These are phyloP conservation scores for Apamea epomidion DNA, from an alignment of 2,888 invertebrate genomes.

Conservation along the genomic window DNA sequence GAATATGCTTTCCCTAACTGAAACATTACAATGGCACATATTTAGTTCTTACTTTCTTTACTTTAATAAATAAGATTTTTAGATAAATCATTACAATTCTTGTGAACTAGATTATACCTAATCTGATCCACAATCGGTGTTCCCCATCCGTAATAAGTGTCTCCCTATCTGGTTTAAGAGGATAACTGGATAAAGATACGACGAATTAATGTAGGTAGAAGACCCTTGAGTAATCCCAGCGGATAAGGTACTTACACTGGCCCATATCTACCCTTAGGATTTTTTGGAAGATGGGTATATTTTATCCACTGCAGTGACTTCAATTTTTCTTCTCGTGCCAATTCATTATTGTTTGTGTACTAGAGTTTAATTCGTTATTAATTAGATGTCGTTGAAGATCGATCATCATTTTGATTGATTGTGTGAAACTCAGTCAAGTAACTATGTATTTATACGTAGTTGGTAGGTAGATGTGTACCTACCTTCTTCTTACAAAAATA, in stretches of 20 bases:
- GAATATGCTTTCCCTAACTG: not conserved
- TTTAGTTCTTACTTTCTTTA: not conserved
- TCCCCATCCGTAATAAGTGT: conserved; percentile 1
- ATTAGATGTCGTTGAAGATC: not conserved
- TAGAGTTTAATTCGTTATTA: not conserved
- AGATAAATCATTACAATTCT: not conserved
- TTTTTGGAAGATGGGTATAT: not conserved
- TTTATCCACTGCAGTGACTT: not conserved
- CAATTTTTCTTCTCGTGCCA: not conserved
- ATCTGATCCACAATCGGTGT: not conserved
- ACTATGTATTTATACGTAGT: not conserved
- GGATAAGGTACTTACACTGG: not conserved
- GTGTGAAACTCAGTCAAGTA: conserved; percentile 3
- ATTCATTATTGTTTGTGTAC: not conserved
- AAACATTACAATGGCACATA: not conserved
- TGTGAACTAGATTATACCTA: not conserved
- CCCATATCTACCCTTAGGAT: not conserved
- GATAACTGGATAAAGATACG: not conserved
- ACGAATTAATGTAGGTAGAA: not conserved
- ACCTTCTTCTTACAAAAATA: conserved; percentile 3
- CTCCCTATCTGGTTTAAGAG: conserved; percentile 8
- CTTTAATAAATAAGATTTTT: not conserved
- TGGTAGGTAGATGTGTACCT: not conserved
- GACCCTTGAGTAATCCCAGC: not conserved
- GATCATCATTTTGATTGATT: conserved; percentile 3